Base-by-base conservation (phyloP, 35 echinoderm and acorn worm species). In the Chiridota heheva region DNA sequence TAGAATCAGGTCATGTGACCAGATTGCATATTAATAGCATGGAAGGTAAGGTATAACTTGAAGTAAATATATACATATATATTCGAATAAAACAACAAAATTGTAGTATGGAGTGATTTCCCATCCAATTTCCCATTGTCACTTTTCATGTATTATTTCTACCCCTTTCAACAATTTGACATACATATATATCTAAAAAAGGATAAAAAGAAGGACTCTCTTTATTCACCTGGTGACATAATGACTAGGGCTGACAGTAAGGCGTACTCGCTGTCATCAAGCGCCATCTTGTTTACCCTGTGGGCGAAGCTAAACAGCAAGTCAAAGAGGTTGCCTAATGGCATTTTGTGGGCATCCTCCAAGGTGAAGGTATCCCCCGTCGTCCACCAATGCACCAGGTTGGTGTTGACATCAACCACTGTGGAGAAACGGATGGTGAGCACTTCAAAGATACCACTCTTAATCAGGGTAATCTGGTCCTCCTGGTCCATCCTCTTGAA, bases 391-490 rank as follows among this genome's bases (percentile, higher is more conserved):
- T 97, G 69, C 12, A 97, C 93, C 70, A 90, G 85, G 46, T 91
- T 86, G 25, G 42, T 91, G 7, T 58, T 70, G 24, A 88, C 75
- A 45, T 97, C 88, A 1, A 83, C 88, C 17, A 97, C 93, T 0
- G 93, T 97, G 5, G 93, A 91, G 72, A 97, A 97, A 31, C 93
- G 83, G 65, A 91, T 91, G 41, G 91, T 96, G 27, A 82, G 43
- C 7, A 92, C 91, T 44, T 97, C 93, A 87, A 97, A 97, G 24
- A 97, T 53, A 20, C 93, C 93, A 10, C 82, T 87, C 84, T 97
- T 97, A 80, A 97, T 97, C 63, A 97, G 81, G 1, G 93, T 97
- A 40, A 97, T 91, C 58, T 97, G 93, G 60, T 97, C 93, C 59
- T 97, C 93, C 42, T 85, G 67, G 56, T 97, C 84, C 20, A 97